Evolutionary conservation across 53 echinoderm and acorn worm genomes (phyloP), one percentile per base, ranked within the genome.

Genomic region (Hippasteria phrygiana): DNA sequence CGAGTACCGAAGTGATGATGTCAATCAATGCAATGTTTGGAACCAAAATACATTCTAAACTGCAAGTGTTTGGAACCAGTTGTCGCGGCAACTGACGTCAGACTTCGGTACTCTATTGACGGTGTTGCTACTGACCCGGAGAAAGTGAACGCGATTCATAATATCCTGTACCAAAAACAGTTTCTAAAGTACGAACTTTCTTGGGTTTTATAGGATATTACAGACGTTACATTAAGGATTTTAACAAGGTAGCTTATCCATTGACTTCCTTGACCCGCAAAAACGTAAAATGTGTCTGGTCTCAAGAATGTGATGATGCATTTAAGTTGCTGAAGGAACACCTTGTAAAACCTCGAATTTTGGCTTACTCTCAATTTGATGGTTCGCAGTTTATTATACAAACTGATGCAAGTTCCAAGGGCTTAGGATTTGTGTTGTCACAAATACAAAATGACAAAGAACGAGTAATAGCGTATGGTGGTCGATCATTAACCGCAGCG

Each of bases 111-210:
- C n/a, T n/a, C n/a, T n/a, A n/a, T n/a, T n/a, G n/a, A n/a, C n/a
- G 77, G 77, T 35, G 55, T 77, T 8, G 77, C 77, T 4, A 77
- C 77, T 1, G 77, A 77, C 53, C 77, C 77, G 17, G 38, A 5
- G 31, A 77, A 77, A n/a, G n/a, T n/a, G n/a, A 54, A 35, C 34
- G 33, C 33, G 54, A 36, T 5, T 77, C 3, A 77, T 77, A 77
- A 14, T 77, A 77, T 41, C 77, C 36, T 5, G 7, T 7, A 6
- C 77, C 77, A 1, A 53, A 29, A 20, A 77, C 53, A 41, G 77
- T 77, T 13, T 77, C 74, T 22, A 27, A 74, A 74, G 74, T 74
- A 10, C 74, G 47, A 3, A 45, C 74, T 24, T 74, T 74, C 39
- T 28, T 74, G 26, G 74, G 74, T 4, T 46, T 74, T 10, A 31